These are phyloP conservation scores for Yponomeuta sedellus DNA, from an alignment of 2,888 invertebrate species.

Conservation along the genomic window DNA sequence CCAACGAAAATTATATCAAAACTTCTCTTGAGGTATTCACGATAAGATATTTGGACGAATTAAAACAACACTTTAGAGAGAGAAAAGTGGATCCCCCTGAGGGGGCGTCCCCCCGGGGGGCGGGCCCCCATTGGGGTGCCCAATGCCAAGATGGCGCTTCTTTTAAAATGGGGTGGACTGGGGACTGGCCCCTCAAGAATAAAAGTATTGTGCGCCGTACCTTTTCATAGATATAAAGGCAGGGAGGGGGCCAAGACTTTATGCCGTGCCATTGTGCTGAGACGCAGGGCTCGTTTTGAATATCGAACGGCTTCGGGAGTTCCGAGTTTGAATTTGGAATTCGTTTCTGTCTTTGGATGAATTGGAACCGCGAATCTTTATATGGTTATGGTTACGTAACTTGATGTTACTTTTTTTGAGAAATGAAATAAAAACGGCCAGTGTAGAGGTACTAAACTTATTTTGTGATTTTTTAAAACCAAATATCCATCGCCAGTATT, in stretches of 20 bases:
- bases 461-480: too few species aligned
- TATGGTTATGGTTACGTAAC: not conserved
- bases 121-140: conserved; percentile 38
- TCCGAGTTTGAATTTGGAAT: conserved; percentile 7
- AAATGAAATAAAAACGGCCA: too few species aligned
- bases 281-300: not conserved
- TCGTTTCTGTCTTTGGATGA: not conserved
- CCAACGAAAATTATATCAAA: conserved; percentile 70
- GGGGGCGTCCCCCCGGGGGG: conserved; percentile 26
- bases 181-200: conserved; percentile 66
- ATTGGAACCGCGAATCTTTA: not conserved
- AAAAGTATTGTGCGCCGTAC: conserved; percentile 62
- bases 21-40: conserved; percentile 61
- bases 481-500: too few species aligned
- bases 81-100: conserved; percentile 65
- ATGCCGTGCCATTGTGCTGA: conserved; percentile 29
- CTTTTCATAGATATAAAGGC: conserved; percentile 56
- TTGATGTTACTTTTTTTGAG: not conserved
- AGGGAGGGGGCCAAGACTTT: conserved; percentile 49
- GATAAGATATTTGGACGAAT: conserved; percentile 75
- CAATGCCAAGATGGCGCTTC: conserved; percentile 73
- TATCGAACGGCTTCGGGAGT: not conserved
- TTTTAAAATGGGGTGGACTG: conserved; percentile 71
- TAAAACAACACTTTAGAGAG: conserved; percentile 73
- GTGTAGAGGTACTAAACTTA: too few species aligned